Evolutionary conservation across 2,888 invertebrate genomes (phyloP).

Genomic region (Nomada ruficornis): DNA sequence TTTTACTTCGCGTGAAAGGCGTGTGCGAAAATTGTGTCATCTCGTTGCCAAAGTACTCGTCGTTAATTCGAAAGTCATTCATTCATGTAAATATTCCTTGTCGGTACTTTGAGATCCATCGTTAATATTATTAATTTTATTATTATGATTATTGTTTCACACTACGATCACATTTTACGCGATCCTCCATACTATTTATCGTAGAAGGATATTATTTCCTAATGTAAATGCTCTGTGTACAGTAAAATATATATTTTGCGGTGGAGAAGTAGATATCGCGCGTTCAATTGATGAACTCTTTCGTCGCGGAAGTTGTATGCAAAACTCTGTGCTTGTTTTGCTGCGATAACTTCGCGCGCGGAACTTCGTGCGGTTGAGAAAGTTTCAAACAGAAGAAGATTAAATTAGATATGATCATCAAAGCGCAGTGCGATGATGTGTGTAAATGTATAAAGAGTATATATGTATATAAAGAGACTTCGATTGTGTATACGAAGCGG

Average conservation of each 20-base stretch:
- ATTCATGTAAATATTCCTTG: slow-evolving; percentile 62
- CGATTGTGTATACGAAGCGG: slow-evolving; percentile 2
- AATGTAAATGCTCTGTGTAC: slow-evolving; percentile 51
- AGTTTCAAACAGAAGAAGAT: no score
- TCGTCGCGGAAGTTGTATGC: background rate
- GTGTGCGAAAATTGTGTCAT: slow-evolving; percentile 60
- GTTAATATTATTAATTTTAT: slow-evolving; percentile 1
- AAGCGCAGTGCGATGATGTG: background rate
- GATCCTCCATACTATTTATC: slow-evolving; percentile 46
- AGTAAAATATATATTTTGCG: slow-evolving; percentile 34
- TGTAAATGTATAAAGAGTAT: background rate
- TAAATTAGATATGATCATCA: no score
- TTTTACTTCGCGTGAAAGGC: background rate
- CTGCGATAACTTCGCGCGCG: background rate
- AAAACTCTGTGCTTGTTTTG: background rate
- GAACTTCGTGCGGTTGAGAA: no score
- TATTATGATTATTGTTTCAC: slow-evolving; percentile 25
- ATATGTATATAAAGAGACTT: background rate
- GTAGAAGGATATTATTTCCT: slow-evolving; percentile 13
- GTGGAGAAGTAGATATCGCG: slow-evolving; percentile 1
- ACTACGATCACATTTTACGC: slow-evolving; percentile 8
- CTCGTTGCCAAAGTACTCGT: slow-evolving; percentile 68
- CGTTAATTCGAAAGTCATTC: slow-evolving; percentile 49
- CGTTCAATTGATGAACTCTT: background rate
- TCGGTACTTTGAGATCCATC: slow-evolving; percentile 35